Percentiles rank a stretch among this genome's conserved stretches.
These are phyloP conservation scores for Hephaestus fuliginosus DNA, from an alignment of 2,797 vertebrate species.

Conservation along the genomic window DNA sequence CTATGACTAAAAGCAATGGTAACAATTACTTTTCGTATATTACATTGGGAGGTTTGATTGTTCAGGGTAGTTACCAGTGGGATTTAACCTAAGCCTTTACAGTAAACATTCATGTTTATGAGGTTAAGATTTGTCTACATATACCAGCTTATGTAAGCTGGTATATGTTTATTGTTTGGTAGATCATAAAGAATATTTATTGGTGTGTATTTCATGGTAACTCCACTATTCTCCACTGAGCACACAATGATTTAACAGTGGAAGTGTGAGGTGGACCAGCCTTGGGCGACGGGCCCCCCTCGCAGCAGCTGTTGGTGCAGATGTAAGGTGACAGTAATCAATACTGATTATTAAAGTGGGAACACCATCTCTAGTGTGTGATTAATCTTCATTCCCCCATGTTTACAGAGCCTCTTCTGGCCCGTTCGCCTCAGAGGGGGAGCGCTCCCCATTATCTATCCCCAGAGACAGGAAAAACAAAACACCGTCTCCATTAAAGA, in stretches of 20 bases:
- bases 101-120: conserved; percentile 26
- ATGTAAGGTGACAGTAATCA: conserved; percentile 87
- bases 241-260: conserved; percentile 63
- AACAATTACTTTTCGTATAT: not conserved
- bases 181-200: conserved; percentile 64
- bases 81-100: not conserved
- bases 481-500: conserved; percentile 79
- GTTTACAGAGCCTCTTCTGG: conserved; percentile 81
- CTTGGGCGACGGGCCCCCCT: conserved; percentile 62
- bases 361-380: conserved; percentile 82
- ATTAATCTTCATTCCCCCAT: conserved; percentile 86
- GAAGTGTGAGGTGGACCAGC: conserved; percentile 71
- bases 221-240: conserved; percentile 55
- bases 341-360: conserved; percentile 87
- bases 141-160: conserved; percentile 12
- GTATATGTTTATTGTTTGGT: conserved; percentile 43
- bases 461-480: conserved; percentile 76
- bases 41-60: not conserved
- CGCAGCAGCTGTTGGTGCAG: conserved; percentile 83
- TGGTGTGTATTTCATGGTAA: conserved; percentile 33
- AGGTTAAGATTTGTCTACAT: not conserved
- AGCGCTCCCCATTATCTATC: conserved; percentile 74
- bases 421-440: conserved; percentile 66
- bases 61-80: not conserved
- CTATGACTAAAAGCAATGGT: not conserved